Percentiles rank a stretch among this genome's conserved stretches.
Evolutionary conservation across 2,888 invertebrate species (phyloP).

Genomic region (Osmoderma eremita): DNA sequence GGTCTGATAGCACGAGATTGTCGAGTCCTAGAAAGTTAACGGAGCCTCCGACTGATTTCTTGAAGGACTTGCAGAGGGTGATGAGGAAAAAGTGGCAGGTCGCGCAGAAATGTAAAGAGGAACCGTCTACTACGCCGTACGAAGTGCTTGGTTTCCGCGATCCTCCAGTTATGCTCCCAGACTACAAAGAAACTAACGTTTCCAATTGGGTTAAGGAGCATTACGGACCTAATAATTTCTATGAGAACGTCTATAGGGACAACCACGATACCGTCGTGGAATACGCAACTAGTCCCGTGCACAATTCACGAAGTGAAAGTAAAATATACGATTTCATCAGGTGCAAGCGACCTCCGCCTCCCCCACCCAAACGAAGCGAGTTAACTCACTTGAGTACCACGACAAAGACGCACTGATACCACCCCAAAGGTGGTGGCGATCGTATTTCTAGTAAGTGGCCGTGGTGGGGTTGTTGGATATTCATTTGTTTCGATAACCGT

Average conservation of each 20-base stretch:
- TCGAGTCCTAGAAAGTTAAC: constrained; percentile 81
- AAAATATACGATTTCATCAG: constrained; percentile 49
- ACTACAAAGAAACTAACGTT: constrained; percentile 84
- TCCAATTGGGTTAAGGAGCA: constrained; percentile 92
- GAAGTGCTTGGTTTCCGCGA: constrained; percentile 91
- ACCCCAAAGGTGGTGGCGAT: background rate
- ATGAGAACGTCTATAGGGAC: constrained; percentile 78
- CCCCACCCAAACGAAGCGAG: constrained; percentile 89
- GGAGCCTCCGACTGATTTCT: constrained; percentile 83
- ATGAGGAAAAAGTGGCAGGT: constrained; percentile 95
- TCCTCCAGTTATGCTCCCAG: constrained; percentile 75
- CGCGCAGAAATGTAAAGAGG: constrained; percentile 90
- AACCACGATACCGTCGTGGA: constrained; percentile 64
- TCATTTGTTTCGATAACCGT: background rate
- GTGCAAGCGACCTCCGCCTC: constrained; percentile 82
- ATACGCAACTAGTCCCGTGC: constrained; percentile 63
- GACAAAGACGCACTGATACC: constrained; percentile 60
- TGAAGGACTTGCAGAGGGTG: constrained; percentile 89
- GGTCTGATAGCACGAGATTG: constrained; percentile 78
- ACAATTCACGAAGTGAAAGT: constrained; percentile 47
- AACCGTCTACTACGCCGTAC: constrained; percentile 88
- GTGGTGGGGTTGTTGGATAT: no score
- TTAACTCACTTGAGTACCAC: constrained; percentile 80
- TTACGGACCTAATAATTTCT: constrained; percentile 78
- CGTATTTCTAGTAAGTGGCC: background rate